Percentiles rank a stretch among this genome's conserved stretches.
Evolutionary conservation across 1,140 invertebrate genomes (phyloP).

Genomic region (Drosophila tristis): DNA sequence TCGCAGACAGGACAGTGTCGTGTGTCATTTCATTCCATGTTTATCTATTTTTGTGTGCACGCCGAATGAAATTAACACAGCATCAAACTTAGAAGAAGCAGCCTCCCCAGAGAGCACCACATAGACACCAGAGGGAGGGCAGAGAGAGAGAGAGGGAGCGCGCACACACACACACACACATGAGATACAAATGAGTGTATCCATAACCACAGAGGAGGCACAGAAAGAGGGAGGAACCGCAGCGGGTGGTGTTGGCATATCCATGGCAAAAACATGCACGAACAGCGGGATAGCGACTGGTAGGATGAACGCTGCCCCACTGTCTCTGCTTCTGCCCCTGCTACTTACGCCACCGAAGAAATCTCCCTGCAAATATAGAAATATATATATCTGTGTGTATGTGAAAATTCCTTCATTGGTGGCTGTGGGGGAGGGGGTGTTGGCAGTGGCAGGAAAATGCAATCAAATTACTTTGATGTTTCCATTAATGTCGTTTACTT

Average conservation of each 20-base stretch:
- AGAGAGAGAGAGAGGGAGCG: background rate
- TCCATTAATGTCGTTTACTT: conserved; percentile 81
- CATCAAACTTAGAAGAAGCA: conserved; percentile 43
- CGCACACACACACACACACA: conserved; percentile 21
- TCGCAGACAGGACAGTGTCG: background rate
- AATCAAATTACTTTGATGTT: conserved; percentile 83
- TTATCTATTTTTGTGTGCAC: conserved; percentile 70
- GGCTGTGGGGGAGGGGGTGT: conserved; percentile 9
- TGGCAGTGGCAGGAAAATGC: conserved; percentile 51
- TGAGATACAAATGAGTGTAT: conserved; percentile 32
- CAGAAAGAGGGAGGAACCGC: conserved; percentile 6
- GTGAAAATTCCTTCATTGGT: conserved; percentile 46
- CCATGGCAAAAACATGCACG: conserved; percentile 43
- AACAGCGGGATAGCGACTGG: conserved; percentile 39
- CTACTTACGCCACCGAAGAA: conserved; percentile 21
- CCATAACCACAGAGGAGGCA: conserved; percentile 25
- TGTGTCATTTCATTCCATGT: conserved; percentile 39
- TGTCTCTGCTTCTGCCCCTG: conserved; percentile 24
- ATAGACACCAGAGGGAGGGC: background rate
- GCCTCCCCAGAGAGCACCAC: conserved; percentile 11
- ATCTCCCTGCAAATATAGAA: conserved; percentile 6
- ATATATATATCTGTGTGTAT: conserved; percentile 5
- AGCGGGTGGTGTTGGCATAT: conserved; percentile 43
- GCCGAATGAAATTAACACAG: conserved; percentile 75
- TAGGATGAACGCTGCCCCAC: conserved; percentile 15